These are phyloP conservation scores for Yoshiicerus persimilis DNA, from an alignment of 1,140 invertebrate species.

Conservation along the genomic window DNA sequence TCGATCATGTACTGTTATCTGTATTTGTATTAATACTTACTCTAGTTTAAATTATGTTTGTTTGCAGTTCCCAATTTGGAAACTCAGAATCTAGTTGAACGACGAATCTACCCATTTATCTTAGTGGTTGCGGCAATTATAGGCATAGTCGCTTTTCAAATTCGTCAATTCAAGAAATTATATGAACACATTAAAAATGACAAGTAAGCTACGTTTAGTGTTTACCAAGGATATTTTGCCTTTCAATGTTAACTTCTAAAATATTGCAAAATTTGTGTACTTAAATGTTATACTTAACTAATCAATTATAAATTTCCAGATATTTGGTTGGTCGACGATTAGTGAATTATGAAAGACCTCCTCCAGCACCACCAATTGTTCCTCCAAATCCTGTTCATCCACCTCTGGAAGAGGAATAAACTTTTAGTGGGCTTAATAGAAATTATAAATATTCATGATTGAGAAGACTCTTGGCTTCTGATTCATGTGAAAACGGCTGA, in stretches of 20 bases:
- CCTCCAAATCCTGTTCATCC: slow-evolving; percentile 18
- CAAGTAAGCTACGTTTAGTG: slow-evolving; percentile 65
- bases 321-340: slow-evolving; percentile 89
- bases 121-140: slow-evolving; percentile 69
- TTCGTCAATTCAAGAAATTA: slow-evolving; percentile 87
- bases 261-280: background rate
- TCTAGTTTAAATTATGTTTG: slow-evolving; percentile 35
- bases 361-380: slow-evolving; percentile 38
- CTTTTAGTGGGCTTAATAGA: background rate
- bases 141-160: slow-evolving; percentile 72
- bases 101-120: slow-evolving; percentile 89
- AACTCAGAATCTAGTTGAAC: slow-evolving; percentile 72
- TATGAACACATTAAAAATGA: slow-evolving; percentile 99
- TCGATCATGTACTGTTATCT: no score
- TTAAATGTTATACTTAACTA: background rate
- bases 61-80: slow-evolving; percentile 66
- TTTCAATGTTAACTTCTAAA: background rate
- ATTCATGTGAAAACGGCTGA: background rate
- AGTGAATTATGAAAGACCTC: slow-evolving; percentile 81
- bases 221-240: slow-evolving; percentile 28
- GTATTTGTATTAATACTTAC: no score
- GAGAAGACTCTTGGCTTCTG: background rate
- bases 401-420: background rate
- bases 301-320: slow-evolving; percentile 52
- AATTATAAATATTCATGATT: background rate